Percentiles rank a stretch among this genome's conserved stretches.
Evolutionary conservation across 2,113 vertebrate genomes (phyloP).

Genomic region (Platysternon megacephalum): DNA sequence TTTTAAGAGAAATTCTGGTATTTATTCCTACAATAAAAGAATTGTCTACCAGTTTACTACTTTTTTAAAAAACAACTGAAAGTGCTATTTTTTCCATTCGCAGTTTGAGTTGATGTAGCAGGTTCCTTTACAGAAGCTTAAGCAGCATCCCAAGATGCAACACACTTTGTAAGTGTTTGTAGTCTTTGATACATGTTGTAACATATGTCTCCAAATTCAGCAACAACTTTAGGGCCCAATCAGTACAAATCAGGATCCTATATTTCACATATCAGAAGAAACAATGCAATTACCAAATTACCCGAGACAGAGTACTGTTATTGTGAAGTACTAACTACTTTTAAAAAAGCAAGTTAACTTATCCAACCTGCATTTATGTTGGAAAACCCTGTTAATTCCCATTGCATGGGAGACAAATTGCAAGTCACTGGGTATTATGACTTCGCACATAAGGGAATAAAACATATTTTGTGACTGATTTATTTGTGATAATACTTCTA

Average conservation of each 20-base stretch:
- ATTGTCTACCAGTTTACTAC: not conserved
- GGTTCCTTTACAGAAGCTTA: not conserved
- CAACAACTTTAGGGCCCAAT: not conserved
- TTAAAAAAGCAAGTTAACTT: not conserved
- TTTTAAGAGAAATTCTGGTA: not conserved
- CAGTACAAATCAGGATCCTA: not conserved
- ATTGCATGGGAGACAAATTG: not conserved
- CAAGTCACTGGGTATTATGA: not conserved
- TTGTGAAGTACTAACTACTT: not conserved
- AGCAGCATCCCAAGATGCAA: not conserved
- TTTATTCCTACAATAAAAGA: not conserved
- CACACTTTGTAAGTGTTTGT: not conserved
- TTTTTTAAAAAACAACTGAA: accelerated
- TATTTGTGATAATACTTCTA: not conserved
- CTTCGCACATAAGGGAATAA: not conserved
- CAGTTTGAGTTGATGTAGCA: not conserved
- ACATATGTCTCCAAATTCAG: not conserved
- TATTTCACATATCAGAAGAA: not conserved
- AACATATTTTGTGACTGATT: not conserved
- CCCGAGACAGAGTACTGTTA: not conserved
- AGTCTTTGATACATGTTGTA: not conserved
- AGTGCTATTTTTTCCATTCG: not conserved
- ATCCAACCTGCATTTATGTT: not conserved
- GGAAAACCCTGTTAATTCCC: accelerated
- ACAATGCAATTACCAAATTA: not conserved